Evolutionary conservation across 1,140 invertebrate genomes (phyloP), one percentile per base, ranked within the genome.

Genomic region (Sitobion miscanthi): DNA sequence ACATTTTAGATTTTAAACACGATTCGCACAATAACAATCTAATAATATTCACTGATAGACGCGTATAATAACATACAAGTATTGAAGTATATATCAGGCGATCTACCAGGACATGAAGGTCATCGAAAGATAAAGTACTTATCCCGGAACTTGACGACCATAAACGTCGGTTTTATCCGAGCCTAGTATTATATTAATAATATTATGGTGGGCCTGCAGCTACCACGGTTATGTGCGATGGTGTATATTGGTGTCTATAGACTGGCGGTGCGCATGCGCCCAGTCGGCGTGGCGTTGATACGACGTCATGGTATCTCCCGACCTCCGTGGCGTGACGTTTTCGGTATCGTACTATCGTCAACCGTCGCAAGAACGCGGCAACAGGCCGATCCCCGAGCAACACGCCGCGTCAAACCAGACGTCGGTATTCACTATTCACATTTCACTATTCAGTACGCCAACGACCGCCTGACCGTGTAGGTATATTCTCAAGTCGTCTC

Each of bases 261-360:
- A 77, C 14, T 23, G 42, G 30, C 6, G 2, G 25, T 4, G 45
- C 85, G 85, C 85, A 87, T 87, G 85, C 85, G 85, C 85, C 49
- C 30, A 14, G 9, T 14, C 85, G 62, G 0, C 62, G 62, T 17
- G 14, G 30, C 14, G 62, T 20, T 14, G 62, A 77, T 77, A 77
- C 62, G 42, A 77, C 62, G 42, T 91, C 35, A 38, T 91, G 57
- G 38, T 52, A 83, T 83, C 86, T 87, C 47, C 77, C 35, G 77
- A 21, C 20, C 85, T 11, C 25, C 77, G 69, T 83, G 77, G 25
- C 62, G 20, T 69, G 42, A 77, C 45, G 62, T 91, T 90, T n/a
- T 77, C 14, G 62, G 4, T 77, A 69, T 82, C 38, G 38, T 38
- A 38, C 38, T 38, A 38, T 38, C 89, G 89, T 54, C 20, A 21